Evolutionary conservation across 2,888 invertebrate genomes (phyloP).

Genomic region (Acleris sparsana): DNA sequence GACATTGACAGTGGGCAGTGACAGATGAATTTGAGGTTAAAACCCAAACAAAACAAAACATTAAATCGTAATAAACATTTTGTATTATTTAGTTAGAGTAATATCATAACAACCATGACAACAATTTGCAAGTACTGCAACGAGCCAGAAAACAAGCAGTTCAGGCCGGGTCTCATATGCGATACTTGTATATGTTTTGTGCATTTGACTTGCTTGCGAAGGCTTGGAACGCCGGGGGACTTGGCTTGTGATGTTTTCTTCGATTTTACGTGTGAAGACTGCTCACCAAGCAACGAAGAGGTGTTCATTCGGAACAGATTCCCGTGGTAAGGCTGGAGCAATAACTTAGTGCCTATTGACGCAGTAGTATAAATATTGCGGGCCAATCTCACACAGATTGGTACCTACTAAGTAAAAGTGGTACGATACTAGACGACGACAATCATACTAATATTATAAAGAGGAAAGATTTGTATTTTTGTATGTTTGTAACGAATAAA

Average conservation of each 20-base stretch:
- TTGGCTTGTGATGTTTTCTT: conserved; percentile 90
- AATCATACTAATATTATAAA: too few species aligned
- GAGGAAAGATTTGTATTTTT: too few species aligned
- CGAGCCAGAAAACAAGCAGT: conserved; percentile 77
- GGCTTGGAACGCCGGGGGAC: conserved; percentile 87
- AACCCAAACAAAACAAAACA: conserved; percentile 14
- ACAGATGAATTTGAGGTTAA: conserved; percentile 34
- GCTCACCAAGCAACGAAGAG: conserved; percentile 83
- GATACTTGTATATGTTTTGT: conserved; percentile 83
- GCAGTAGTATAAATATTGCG: too few species aligned
- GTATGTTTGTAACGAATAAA: too few species aligned
- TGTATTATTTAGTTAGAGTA: background rate
- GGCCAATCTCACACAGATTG: too few species aligned
- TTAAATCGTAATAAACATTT: background rate
- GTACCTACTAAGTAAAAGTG: too few species aligned
- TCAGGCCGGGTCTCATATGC: conserved; percentile 85
- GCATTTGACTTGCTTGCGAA: conserved; percentile 86
- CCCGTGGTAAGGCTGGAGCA: conserved; percentile 82
- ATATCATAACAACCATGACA: conserved; percentile 37
- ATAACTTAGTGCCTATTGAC: background rate
- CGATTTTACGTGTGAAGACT: conserved; percentile 86
- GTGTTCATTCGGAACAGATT: conserved; percentile 85
- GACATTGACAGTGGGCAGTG: background rate
- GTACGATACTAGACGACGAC: too few species aligned
- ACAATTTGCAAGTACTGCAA: conserved; percentile 84